Conservation (phyloP, 2,888 invertebrate species). For the Chouioia cunea region DNA sequence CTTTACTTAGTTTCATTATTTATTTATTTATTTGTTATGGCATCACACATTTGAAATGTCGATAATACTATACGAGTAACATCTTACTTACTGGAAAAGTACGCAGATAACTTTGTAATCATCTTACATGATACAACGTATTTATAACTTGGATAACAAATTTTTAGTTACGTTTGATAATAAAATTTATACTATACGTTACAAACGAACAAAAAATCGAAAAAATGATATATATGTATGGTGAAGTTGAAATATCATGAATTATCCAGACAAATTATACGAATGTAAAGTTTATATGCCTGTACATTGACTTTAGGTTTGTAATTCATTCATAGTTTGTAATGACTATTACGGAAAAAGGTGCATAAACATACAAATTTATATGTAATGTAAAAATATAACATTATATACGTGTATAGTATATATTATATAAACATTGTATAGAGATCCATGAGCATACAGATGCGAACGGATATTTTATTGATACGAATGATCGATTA, state of each 20-base stretch:
- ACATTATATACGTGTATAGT: slow-evolving; percentile 34
- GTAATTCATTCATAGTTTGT: slow-evolving; percentile 45
- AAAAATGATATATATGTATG: slow-evolving; percentile 38
- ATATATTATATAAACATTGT: slow-evolving; percentile 41
- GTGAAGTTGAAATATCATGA: slow-evolving; percentile 36
- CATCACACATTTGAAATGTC: slow-evolving; percentile 31
- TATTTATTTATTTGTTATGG: slow-evolving; percentile 3
- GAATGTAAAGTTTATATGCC: slow-evolving; percentile 46
- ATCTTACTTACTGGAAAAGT: not conserved
- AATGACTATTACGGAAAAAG: slow-evolving; percentile 36
- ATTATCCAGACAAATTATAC: slow-evolving; percentile 39
- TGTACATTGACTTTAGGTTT: slow-evolving; percentile 44
- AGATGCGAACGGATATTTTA: slow-evolving; percentile 48
- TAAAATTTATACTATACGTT: slow-evolving; percentile 29
- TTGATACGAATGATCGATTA: slow-evolving; percentile 35
- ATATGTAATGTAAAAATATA: slow-evolving; percentile 41
- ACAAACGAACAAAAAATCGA: slow-evolving; percentile 2
- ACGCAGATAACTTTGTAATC: slow-evolving; percentile 21
- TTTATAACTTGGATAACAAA: slow-evolving; percentile 31
- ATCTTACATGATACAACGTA: slow-evolving; percentile 23
- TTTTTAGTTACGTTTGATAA: slow-evolving; percentile 46
- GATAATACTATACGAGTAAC: slow-evolving; percentile 14
- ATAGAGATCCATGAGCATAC: slow-evolving; percentile 50
- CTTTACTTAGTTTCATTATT: slow-evolving; percentile 10
- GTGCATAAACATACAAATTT: slow-evolving; percentile 45